Evolutionary conservation across 2,888 invertebrate genomes (phyloP), one percentile per base, ranked within the genome.

Genomic region (Cabera pusaria): DNA sequence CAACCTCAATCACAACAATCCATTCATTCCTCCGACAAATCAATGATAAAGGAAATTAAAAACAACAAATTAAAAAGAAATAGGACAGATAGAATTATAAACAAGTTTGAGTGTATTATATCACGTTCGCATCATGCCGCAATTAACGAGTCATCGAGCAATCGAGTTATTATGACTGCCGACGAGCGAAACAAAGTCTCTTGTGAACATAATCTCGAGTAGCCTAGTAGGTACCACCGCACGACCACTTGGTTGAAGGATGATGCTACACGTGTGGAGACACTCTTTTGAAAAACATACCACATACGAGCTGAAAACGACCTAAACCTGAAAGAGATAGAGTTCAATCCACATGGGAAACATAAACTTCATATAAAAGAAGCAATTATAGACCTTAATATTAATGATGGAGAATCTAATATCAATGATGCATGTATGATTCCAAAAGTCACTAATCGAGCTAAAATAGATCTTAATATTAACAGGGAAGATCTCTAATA

Each of bases 171-270:
- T 36, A 35, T 17, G 22, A 29, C 28, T 42, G 28, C 21, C 32
- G 35, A 41, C 38, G 40, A 28, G 23, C 27, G 18, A 26, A 36
- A 42, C 39, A 29, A 27, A 39, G 35, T 36, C 32, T 27, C 44
- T 43, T 49, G 49, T 49, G 45, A 49, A 37, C 43, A 38, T 37
- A 2, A 14, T 41, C 28, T 48, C 25, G 16, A 46, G 35, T 35
- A n/a, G 29, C 32, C 38, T 26, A 23, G 14, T n/a, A 22, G 14
- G 32, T 21, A 11, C 9, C 11, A n/a, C 21, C 34, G 24, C 34
- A 34, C 40, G 7, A 33, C 35, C 49, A 41, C 56, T 55, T 42
- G 44, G 40, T 32, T 20, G 32, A 32, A 41, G n/a, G n/a, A n/a
- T 39, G 44, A 41, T 22, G 35, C 28, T 33, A 44, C 49, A 46